phyloP scores from a whole-genome alignment of 2,113 vertebrate genomes.

The Paracanthobrama guichenoti region DNA sequence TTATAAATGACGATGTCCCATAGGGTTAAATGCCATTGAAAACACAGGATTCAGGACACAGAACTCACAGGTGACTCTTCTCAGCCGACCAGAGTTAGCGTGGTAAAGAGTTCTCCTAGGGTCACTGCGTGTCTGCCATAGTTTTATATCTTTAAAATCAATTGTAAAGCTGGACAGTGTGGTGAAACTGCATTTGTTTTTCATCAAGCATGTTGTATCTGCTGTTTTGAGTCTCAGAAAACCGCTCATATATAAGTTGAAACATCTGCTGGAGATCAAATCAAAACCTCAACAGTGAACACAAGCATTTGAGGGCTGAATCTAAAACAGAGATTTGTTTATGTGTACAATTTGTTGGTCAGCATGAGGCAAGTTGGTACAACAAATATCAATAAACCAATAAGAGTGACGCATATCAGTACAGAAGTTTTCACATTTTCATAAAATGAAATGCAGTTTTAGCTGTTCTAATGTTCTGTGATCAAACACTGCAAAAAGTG shows the following conservation, averaged over 20 bases:
- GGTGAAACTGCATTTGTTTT: constrained; percentile 21
- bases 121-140: constrained; percentile 55
- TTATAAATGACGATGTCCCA: no score
- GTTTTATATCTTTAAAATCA: constrained; percentile 49
- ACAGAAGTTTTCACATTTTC: constrained; percentile 10
- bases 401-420: constrained; percentile 23
- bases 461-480: not conserved
- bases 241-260: not conserved
- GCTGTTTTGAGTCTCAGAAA: not conserved
- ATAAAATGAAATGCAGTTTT: not conserved
- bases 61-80: constrained; percentile 51
- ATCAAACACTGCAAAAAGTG: constrained; percentile 9
- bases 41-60: constrained; percentile 58
- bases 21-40: not conserved
- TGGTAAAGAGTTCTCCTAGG: constrained; percentile 55
- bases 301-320: not conserved
- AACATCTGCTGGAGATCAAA: constrained; percentile 5
- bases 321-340: constrained; percentile 25
- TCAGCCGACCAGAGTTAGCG: constrained; percentile 41
- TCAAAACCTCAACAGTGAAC: not conserved
- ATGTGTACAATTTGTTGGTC: constrained; percentile 10
- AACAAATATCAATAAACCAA: constrained; percentile 32
- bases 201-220: constrained; percentile 14
- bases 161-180: constrained; percentile 39
- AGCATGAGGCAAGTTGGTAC: not conserved